phyloP scores from a whole-genome alignment of 2,888 invertebrate species.

The Drosophila ezoana region DNA sequence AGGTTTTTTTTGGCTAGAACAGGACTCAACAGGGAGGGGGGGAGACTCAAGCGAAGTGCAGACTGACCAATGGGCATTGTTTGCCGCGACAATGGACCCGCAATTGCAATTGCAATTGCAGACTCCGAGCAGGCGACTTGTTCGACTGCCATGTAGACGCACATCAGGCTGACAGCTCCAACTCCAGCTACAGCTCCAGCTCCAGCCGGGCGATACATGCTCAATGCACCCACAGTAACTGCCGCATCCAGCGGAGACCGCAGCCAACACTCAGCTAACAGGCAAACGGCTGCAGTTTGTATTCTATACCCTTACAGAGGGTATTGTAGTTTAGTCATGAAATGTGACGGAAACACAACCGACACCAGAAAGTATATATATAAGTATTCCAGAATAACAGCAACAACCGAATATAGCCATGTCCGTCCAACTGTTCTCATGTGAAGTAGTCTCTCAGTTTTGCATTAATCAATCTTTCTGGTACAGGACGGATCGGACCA shows the following conservation, averaged over 20 bases:
- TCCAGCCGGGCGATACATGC: constrained; percentile 68
- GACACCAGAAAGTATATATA: too few relatives aligned
- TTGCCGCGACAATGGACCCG: constrained; percentile 40
- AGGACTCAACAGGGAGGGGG: constrained; percentile 38
- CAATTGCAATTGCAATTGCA: constrained; percentile 7
- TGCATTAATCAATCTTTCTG: too few relatives aligned
- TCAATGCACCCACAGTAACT: constrained; percentile 52
- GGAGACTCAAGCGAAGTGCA: constrained; percentile 25
- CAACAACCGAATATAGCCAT: too few relatives aligned
- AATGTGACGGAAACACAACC: too few relatives aligned
- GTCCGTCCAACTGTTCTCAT: too few relatives aligned
- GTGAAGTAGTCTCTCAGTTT: too few relatives aligned
- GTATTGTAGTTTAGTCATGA: too few relatives aligned
- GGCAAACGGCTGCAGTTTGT: constrained; percentile 34
- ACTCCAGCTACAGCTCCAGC: constrained; percentile 65
- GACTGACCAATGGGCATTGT: constrained; percentile 39
- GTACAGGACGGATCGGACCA: too few relatives aligned
- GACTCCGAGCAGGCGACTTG: constrained; percentile 29
- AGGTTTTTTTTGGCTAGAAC: constrained; percentile 56
- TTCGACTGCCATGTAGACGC: constrained; percentile 70
- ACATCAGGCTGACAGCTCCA: constrained; percentile 73
- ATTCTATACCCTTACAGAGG: too few relatives aligned
- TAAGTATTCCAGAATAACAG: too few relatives aligned
- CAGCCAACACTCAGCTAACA: constrained; percentile 13
- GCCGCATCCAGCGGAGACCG: background rate